Conservation (phyloP, 2,113 vertebrate genomes). For the Tamias sibiricus region DNA sequence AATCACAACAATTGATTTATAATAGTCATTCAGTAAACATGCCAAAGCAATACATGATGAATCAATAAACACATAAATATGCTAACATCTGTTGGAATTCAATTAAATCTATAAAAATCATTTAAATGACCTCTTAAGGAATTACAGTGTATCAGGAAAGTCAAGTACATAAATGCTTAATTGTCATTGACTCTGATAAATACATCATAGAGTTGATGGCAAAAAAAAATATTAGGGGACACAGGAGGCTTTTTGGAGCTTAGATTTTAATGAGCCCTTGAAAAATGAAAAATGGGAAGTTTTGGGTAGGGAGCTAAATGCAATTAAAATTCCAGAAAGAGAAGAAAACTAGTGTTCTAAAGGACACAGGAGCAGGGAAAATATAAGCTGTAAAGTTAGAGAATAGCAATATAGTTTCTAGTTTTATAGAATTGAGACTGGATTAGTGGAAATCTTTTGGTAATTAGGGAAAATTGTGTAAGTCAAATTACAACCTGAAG, state of each 20-base stretch:
- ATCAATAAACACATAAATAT: neutral
- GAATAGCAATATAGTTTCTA: neutral
- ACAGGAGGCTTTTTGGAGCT: neutral
- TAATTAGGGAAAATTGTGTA: neutral
- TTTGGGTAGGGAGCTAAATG: neutral
- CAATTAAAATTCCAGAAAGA: conserved; percentile 17
- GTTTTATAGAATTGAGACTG: neutral
- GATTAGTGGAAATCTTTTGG: neutral
- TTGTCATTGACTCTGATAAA: neutral
- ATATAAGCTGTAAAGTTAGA: neutral
- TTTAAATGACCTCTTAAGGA: neutral
- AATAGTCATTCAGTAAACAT: neutral
- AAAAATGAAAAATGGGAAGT: neutral
- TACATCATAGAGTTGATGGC: neutral
- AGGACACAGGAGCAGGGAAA: neutral
- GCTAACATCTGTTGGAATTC: neutral
- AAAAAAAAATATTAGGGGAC: neutral
- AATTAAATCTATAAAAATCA: neutral
- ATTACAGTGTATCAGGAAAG: neutral
- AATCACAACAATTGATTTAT: neutral
- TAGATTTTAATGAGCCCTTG: neutral
- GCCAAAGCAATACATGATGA: neutral
- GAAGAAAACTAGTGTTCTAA: neutral
- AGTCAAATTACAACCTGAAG: neutral
- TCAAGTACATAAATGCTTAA: conserved; percentile 5